Conservation (phyloP, 2,797 vertebrate genomes). For the Petrocephalus schoutedeni region DNA sequence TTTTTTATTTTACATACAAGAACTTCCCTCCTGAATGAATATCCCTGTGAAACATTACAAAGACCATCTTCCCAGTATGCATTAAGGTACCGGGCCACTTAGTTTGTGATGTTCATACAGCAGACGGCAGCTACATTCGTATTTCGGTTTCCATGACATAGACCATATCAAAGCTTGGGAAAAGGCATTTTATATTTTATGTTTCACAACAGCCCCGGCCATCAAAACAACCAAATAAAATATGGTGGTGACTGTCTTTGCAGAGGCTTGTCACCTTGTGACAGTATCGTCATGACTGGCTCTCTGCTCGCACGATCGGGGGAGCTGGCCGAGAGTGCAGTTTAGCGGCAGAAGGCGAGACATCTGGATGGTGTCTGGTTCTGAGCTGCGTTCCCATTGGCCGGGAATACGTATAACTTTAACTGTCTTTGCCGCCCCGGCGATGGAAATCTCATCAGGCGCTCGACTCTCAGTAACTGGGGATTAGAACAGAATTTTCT, state of each 20-base stretch:
- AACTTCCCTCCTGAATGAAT: neutral
- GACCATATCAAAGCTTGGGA: neutral
- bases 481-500: neutral
- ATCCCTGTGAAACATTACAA: neutral
- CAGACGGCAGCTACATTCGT: neutral
- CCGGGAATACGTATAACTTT: neutral
- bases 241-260: neutral
- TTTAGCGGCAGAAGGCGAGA: neutral
- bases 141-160: neutral
- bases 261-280: neutral
- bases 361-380: neutral
- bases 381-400: neutral
- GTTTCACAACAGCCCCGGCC: neutral
- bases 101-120: neutral
- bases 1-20: neutral
- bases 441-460: constrained; percentile 8
- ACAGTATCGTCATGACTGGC: neutral
- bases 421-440: neutral
- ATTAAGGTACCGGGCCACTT: neutral
- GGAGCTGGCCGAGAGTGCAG: neutral
- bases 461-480: neutral
- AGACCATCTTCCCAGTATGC: neutral
- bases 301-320: neutral
- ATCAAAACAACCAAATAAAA: neutral
- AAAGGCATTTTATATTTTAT: neutral